These are phyloP conservation scores for Seira ritae DNA, from an alignment of 2,888 invertebrate species.

Conservation along the genomic window DNA sequence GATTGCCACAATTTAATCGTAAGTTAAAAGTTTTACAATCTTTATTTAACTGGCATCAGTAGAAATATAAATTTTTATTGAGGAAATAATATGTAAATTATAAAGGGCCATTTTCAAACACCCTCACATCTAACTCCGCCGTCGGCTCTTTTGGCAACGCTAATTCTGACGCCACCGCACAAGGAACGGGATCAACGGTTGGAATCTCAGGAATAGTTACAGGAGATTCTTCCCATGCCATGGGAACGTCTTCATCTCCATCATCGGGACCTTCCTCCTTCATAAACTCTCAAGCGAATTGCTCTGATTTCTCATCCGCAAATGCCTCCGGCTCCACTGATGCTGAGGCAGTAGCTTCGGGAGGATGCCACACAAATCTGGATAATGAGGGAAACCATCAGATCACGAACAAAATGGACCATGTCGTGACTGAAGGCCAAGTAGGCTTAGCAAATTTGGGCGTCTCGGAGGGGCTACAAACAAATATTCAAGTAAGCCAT, in stretches of 20 bases:
- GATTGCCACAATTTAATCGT: neutral
- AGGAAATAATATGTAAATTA: too few species aligned
- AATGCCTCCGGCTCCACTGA: constrained; percentile 12
- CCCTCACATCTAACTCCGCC: neutral
- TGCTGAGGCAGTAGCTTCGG: constrained; percentile 17
- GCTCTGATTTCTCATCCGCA: constrained; percentile 35
- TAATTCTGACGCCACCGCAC: constrained; percentile 23
- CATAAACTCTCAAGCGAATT: constrained; percentile 30
- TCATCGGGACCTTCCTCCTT: neutral
- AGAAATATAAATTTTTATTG: too few species aligned
- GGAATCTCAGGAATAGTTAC: constrained; percentile 38
- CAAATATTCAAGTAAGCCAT: neutral
- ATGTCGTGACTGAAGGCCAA: constrained; percentile 5
- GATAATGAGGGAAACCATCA: constrained; percentile 18
- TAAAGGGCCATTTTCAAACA: neutral
- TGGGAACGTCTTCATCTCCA: neutral
- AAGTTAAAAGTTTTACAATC: too few species aligned
- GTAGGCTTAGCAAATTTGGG: neutral
- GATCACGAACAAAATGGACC: neutral
- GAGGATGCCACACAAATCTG: constrained; percentile 22
- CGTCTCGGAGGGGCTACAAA: neutral
- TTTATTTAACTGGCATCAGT: too few species aligned
- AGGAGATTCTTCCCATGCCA: neutral
- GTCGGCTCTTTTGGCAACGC: neutral
- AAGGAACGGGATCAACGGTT: constrained; percentile 27